Evolutionary conservation across 1,140 invertebrate genomes (phyloP).

Genomic region (Gonatopus flavifemur): DNA sequence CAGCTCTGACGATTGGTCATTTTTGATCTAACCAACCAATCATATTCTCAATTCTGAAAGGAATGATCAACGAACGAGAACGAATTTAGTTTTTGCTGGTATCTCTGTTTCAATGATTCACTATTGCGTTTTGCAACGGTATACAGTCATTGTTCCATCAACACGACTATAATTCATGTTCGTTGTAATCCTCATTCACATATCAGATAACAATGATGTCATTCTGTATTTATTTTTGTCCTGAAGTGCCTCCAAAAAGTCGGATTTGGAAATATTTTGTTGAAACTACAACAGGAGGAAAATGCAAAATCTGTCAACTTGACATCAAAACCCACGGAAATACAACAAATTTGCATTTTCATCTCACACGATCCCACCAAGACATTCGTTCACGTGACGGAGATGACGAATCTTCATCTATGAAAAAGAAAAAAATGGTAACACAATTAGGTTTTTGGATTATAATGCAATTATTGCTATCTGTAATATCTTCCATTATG

Average conservation of each 20-base stretch:
- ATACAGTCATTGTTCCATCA: too few species aligned
- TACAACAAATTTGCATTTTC: conserved; percentile 20
- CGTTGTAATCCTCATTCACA: too few species aligned
- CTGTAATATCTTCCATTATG: not conserved
- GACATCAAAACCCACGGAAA: conserved; percentile 15
- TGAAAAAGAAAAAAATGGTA: not conserved
- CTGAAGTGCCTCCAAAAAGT: conserved; percentile 7
- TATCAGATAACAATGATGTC: not conserved
- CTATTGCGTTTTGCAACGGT: too few species aligned
- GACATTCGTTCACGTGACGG: not conserved
- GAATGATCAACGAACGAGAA: too few species aligned
- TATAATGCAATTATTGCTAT: not conserved
- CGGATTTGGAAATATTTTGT: conserved; percentile 17
- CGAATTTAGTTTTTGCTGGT: too few species aligned
- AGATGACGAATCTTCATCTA: not conserved
- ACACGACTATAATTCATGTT: too few species aligned
- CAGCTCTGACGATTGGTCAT: too few species aligned
- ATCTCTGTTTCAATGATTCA: too few species aligned
- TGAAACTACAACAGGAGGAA: conserved; percentile 1
- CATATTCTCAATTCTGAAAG: too few species aligned
- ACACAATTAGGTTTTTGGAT: not conserved
- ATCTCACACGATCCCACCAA: conserved; percentile 8
- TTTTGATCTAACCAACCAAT: too few species aligned
- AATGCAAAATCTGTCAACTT: conserved; percentile 12
- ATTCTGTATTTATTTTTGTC: not conserved